Conservation (phyloP, 2,113 vertebrate species). For the Gambusia affinis region DNA sequence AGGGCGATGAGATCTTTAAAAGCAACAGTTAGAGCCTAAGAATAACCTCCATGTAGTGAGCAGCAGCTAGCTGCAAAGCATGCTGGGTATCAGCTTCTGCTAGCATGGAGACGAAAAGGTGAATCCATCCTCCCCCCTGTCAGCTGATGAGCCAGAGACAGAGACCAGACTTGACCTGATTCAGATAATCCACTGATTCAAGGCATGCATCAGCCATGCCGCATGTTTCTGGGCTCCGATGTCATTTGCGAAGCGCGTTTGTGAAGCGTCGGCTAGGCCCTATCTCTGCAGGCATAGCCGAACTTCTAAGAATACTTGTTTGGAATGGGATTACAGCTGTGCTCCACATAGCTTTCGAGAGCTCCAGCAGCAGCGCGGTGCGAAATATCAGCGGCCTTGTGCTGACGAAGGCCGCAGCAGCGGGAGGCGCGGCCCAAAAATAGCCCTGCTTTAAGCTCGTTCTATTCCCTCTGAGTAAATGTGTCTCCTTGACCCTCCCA, state of each 20-base stretch:
- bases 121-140: constrained; percentile 5
- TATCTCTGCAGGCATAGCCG: constrained; percentile 5
- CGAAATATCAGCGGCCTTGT: constrained; percentile 48
- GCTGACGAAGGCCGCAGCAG: constrained; percentile 20
- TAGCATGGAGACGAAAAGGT: background rate
- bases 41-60: constrained; percentile 42
- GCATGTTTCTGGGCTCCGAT: constrained; percentile 23
- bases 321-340: constrained; percentile 45
- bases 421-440: constrained; percentile 54
- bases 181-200: constrained; percentile 19
- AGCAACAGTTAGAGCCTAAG: constrained; percentile 4
- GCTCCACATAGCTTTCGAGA: constrained; percentile 57
- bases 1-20: constrained; percentile 12
- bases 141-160: constrained; percentile 15
- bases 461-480: constrained; percentile 35
- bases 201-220: constrained; percentile 14
- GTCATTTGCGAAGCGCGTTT: background rate
- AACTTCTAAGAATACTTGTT: constrained; percentile 35
- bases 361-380: constrained; percentile 44
- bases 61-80: constrained; percentile 38
- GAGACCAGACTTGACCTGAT: constrained; percentile 24
- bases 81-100: constrained; percentile 34
- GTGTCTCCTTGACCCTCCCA: constrained; percentile 58
- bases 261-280: background rate
- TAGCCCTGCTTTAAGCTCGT: constrained; percentile 60